These are phyloP conservation scores for Drosophila trapezifrons DNA, from an alignment of 1,140 invertebrate species.

Conservation along the genomic window DNA sequence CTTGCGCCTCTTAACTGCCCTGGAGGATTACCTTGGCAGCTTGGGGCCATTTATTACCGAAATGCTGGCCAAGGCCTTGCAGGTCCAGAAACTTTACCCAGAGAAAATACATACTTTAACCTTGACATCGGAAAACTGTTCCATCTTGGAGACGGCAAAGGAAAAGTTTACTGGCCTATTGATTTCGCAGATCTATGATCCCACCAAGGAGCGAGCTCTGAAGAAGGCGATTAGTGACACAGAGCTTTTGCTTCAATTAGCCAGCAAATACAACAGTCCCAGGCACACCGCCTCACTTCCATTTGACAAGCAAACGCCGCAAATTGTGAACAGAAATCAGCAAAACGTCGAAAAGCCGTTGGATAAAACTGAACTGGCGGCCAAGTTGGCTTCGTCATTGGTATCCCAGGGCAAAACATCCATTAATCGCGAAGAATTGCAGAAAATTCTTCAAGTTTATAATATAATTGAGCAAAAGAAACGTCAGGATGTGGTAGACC, in stretches of 20 bases:
- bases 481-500: conserved; percentile 10
- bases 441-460: conserved; percentile 74
- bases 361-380: conserved; percentile 67
- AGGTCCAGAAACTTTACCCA: conserved; percentile 86
- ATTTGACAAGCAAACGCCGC: conserved; percentile 8
- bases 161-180: conserved; percentile 77
- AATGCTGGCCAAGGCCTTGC: conserved; percentile 88
- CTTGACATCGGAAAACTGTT: conserved; percentile 62
- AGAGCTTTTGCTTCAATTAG: conserved; percentile 46
- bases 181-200: conserved; percentile 66
- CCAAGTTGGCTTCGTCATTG: conserved; percentile 64
- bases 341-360: conserved; percentile 20
- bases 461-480: conserved; percentile 70
- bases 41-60: conserved; percentile 90
- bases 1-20: conserved; percentile 89
- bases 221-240: conserved; percentile 67
- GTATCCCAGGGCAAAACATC: conserved; percentile 76
- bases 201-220: conserved; percentile 57
- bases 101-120: conserved; percentile 36
- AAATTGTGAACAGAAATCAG: not conserved
- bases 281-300: not conserved
- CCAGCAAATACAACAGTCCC: not conserved
- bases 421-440: conserved; percentile 63
- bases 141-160: conserved; percentile 67
- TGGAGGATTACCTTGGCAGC: conserved; percentile 91